phyloP scores from a whole-genome alignment of 2,888 invertebrate species.

The Drosophila anomalata region DNA sequence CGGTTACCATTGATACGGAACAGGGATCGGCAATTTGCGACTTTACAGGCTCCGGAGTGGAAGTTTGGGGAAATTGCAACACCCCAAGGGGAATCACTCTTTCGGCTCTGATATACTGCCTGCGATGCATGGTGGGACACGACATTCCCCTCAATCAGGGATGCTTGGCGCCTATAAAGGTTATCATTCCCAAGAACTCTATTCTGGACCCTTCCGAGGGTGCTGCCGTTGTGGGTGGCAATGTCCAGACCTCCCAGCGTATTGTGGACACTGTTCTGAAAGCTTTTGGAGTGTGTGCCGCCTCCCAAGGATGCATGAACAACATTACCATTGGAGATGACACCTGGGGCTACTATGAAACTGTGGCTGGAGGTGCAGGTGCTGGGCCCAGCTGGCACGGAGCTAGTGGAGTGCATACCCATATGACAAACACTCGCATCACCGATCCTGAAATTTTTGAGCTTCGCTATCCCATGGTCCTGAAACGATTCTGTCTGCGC shows the following conservation, averaged over 20 bases:
- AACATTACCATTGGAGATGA: conserved; percentile 98
- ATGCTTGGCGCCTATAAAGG: conserved; percentile 94
- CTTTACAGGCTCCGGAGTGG: conserved; percentile 93
- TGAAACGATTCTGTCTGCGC: conserved; percentile 92
- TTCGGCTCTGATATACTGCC: conserved; percentile 98
- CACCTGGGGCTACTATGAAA: conserved; percentile 98
- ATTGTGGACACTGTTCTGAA: conserved; percentile 98
- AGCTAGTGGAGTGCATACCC: conserved; percentile 96
- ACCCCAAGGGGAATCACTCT: conserved; percentile 97
- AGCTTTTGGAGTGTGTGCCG: conserved; percentile 93
- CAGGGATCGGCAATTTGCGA: conserved; percentile 92
- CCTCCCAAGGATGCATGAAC: conserved; percentile 99
- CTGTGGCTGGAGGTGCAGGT: conserved; percentile 98
- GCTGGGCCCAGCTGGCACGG: conserved; percentile 98
- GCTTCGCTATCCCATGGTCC: conserved; percentile 95
- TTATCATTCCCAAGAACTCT: conserved; percentile 93
- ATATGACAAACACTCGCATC: conserved; percentile 99
- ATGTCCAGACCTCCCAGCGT: conserved; percentile 98
- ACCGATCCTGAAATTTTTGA: conserved; percentile 99
- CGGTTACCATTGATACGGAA: conserved; percentile 90
- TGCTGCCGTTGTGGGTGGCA: conserved; percentile 99
- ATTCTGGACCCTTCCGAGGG: conserved; percentile 95
- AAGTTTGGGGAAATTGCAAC: conserved; percentile 99
- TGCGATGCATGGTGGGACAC: conserved; percentile 98
- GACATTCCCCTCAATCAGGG: conserved; percentile 99